Evolutionary conservation across 2,797 vertebrate genomes (phyloP), one percentile per base, ranked within the genome.

Genomic region (Dryobates pubescens): DNA sequence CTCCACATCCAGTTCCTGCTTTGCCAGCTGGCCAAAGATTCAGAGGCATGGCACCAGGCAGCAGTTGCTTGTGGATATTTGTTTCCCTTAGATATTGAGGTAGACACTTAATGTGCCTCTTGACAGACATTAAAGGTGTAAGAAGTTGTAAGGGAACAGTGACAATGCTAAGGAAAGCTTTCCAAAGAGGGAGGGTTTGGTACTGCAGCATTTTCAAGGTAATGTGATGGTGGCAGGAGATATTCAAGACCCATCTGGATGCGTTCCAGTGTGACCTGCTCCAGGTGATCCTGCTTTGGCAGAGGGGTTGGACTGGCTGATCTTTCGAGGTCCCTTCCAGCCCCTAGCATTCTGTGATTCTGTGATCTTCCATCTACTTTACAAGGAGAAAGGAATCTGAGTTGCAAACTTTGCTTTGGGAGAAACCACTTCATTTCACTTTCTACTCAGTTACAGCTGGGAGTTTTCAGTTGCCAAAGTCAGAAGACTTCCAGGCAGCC

Each of bases 21-120:
- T 12, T 87, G 94, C 94, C 88, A 95, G 91, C 89, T 95, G 94
- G 87, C 92, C 89, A 51, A 61, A 80, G 77, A 17, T 30, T 62
- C 88, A 47, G 86, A 93, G 90, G 84, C 89, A 94, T 85, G 86
- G 93, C 82, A 91, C 78, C 5, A 12, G 65, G 93, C 83, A 92
- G 84, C 74, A 79, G 43, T 86, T 81, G 62, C 90, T 85, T 74
- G 83, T 61, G 81, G 95, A 85, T 90, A 88, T 93, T 92, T 91
- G 88, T 87, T 95, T 93, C 82, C 76, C 78, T 89, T 45, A 18
- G 76, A 82, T 69, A 83, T 53, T 24, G 82, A 88, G 83, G 83
- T 19, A 90, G 94, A 75, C 45, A 27, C 68, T 80, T 43, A 86
- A 92, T 80, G 88, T 0, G 34, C 16, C 92, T 96, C 95, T 88